Conservation (phyloP, 2,797 vertebrate species). For the Amniataba percoides region DNA sequence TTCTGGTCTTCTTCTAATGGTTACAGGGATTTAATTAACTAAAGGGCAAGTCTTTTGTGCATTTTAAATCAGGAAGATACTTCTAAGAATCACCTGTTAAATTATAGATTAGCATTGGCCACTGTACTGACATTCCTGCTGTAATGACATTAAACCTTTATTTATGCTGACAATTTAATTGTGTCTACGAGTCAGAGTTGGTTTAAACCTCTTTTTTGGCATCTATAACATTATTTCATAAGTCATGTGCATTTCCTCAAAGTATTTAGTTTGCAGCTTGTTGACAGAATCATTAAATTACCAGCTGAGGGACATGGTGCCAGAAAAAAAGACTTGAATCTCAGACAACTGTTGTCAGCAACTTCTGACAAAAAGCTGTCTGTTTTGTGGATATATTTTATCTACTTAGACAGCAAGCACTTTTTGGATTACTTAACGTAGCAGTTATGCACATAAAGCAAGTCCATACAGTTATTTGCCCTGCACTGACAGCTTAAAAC, state of each 20-base stretch:
- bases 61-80: conserved; percentile 15
- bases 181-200: not conserved
- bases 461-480: not conserved
- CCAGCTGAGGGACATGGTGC: not conserved
- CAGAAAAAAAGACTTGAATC: not conserved
- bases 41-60: conserved; percentile 8
- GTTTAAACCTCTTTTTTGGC: not conserved
- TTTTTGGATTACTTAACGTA: not conserved
- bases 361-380: not conserved
- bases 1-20: not conserved
- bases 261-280: not conserved
- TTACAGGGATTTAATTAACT: conserved; percentile 16
- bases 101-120: conserved; percentile 6
- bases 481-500: not conserved
- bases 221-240: not conserved
- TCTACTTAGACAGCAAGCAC: not conserved
- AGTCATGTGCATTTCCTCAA: not conserved
- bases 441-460: not conserved
- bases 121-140: not conserved
- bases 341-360: not conserved
- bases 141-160: not conserved
- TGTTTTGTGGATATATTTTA: not conserved
- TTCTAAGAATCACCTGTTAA: conserved; percentile 9
- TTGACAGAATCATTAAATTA: not conserved
- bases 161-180: not conserved